Base-by-base conservation (phyloP, 2,113 vertebrate species). In the Ceyx melanurus region DNA sequence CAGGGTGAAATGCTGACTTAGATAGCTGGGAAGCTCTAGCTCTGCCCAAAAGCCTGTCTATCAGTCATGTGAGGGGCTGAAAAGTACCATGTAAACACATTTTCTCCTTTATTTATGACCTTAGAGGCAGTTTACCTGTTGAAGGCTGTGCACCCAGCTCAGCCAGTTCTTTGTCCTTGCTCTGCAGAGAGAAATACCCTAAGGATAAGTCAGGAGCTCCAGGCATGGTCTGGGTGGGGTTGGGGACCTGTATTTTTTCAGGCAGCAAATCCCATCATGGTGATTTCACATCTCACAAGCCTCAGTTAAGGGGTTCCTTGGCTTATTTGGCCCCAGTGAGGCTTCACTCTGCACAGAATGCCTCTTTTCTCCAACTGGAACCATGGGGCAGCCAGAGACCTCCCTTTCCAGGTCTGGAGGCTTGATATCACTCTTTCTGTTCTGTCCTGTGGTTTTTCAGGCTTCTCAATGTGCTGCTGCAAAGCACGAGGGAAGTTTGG, bases 351-450 rank as follows among this genome's bases (percentile, higher is more conserved):
- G 9, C 66, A 23, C 5, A 57, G 10, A 43, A 14, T 46, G 8
- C n/a, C 13, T 79, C 35, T 85, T 22, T 17, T 77, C 29, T 82
- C 40, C 40, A 45, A 5, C 19, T 9, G 3, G 40, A 58, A 25
- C 61, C 33, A 15, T 0, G 0, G 48, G 33, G 10, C 57, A 84
- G 23, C 17, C 2, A 1, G 62, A 82, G 13, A 43, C 6, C 45
- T 21, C 42, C 15, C 40, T 53, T 46, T 25, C 3, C 7, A 58
- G 58, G n/a, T 53, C 45, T 93, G 6, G 26, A 20, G 22, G 21
- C 25, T 54, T 0, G 0, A 4, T 56, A 21, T 15, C 22, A 29
- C n/a, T 68, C 48, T n/a, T 9, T 78, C 40, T 51, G 19, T 62
- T 16, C 15, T 46, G 0, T 13, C 45, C 37, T 11, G 4, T 29